phyloP scores from a whole-genome alignment of 2,888 invertebrate species.

The Tinea pellionella region DNA sequence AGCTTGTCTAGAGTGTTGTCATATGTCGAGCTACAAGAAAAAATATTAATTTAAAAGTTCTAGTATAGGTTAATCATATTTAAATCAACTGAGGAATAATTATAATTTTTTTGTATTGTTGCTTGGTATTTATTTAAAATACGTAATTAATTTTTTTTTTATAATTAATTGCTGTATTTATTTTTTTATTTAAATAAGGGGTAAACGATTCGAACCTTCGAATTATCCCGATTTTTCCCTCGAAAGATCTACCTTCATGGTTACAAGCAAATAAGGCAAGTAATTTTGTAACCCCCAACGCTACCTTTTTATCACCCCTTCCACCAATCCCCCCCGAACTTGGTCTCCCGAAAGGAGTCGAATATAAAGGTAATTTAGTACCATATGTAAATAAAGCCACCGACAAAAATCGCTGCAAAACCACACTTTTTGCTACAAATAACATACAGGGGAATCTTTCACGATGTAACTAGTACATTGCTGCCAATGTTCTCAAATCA shows the following conservation, averaged over 20 bases:
- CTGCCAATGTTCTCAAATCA: neutral
- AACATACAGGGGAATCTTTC: neutral
- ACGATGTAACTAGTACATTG: neutral
- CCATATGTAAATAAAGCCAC: constrained; percentile 37
- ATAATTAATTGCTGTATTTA: too few species aligned
- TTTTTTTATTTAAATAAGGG: too few species aligned
- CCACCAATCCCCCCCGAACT: neutral
- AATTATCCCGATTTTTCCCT: neutral
- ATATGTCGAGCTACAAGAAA: too few species aligned
- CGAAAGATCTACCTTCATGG: neutral
- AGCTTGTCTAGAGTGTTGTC: too few species aligned
- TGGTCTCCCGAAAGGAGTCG: neutral
- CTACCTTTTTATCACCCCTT: constrained; percentile 13
- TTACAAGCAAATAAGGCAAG: constrained; percentile 1
- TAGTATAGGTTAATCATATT: too few species aligned
- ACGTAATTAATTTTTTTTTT: too few species aligned
- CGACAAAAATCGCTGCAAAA: constrained; percentile 33
- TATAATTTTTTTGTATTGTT: too few species aligned
- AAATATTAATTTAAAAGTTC: too few species aligned
- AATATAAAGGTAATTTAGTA: constrained; percentile 35
- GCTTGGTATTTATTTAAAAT: too few species aligned
- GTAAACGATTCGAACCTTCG: neutral
- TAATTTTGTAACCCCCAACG: neutral
- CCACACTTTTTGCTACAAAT: constrained; percentile 14
- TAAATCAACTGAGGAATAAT: too few species aligned